Percentiles rank a stretch among this genome's conserved stretches.
phyloP scores from a whole-genome alignment of 2,888 invertebrate species.

The Bimastos eiseni region DNA sequence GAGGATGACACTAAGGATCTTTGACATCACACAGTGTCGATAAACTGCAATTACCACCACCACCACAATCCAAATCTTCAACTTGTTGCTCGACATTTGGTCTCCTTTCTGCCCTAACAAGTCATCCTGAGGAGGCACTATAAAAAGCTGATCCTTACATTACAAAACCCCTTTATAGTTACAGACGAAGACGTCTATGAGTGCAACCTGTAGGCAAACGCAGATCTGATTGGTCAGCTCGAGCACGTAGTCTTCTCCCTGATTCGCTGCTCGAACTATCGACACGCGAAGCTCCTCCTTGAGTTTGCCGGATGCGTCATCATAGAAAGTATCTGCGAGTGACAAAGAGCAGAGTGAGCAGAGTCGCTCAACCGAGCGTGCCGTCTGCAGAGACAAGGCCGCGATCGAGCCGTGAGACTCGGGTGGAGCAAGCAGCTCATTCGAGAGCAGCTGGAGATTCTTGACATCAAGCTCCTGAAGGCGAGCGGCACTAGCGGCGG shows the following conservation, averaged over 20 bases:
- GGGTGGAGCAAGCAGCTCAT: constrained; percentile 54
- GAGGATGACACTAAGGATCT: too few relatives aligned
- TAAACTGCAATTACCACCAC: too few relatives aligned
- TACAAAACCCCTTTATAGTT: too few relatives aligned
- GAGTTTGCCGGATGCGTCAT: constrained; percentile 42
- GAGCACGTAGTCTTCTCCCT: constrained; percentile 60
- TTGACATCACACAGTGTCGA: too few relatives aligned
- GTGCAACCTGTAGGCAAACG: constrained; percentile 56
- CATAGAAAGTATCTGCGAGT: constrained; percentile 52
- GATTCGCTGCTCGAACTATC: constrained; percentile 57
- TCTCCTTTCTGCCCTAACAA: too few relatives aligned
- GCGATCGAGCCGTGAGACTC: constrained; percentile 53
- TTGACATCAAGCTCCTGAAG: constrained; percentile 61
- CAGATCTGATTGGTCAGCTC: constrained; percentile 60
- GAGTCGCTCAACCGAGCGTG: constrained; percentile 31
- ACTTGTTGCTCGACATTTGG: too few relatives aligned
- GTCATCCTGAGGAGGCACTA: too few relatives aligned
- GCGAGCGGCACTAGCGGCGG: constrained; percentile 56
- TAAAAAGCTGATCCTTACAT: background rate
- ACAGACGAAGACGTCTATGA: background rate
- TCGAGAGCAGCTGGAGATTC: constrained; percentile 60
- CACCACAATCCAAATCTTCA: too few relatives aligned
- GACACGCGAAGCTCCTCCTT: constrained; percentile 57
- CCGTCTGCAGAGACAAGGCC: constrained; percentile 47
- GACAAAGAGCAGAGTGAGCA: constrained; percentile 49